phyloP scores from a whole-genome alignment of 2,888 invertebrate genomes.

The Euplagia quadripunctaria region DNA sequence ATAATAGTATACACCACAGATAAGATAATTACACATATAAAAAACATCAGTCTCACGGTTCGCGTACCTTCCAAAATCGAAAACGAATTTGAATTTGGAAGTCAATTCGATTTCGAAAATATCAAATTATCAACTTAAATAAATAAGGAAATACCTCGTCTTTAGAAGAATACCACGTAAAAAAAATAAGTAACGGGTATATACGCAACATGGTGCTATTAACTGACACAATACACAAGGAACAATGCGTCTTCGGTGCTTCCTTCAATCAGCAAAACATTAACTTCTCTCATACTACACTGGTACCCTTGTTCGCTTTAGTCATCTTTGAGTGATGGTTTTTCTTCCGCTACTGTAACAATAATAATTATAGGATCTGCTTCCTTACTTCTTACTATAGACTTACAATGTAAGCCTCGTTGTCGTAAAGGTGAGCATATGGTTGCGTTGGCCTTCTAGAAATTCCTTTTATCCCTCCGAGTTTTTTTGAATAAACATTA shows the following conservation, averaged over 20 bases:
- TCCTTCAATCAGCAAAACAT: slow-evolving; percentile 47
- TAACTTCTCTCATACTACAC: slow-evolving; percentile 34
- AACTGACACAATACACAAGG: slow-evolving; percentile 25
- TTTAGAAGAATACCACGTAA: slow-evolving; percentile 7
- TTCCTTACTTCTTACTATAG: slow-evolving; percentile 31
- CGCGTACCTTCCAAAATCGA: too few species aligned
- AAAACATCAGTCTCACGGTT: too few species aligned
- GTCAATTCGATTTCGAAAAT: too few species aligned
- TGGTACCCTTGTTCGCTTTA: slow-evolving; percentile 2
- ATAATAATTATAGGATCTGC: slow-evolving; percentile 17
- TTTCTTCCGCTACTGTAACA: slow-evolving; percentile 22
- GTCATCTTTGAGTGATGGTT: slow-evolving; percentile 17
- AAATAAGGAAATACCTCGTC: background rate
- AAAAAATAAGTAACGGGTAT: slow-evolving; percentile 22
- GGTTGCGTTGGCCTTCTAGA: background rate
- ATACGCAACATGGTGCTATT: slow-evolving; percentile 7
- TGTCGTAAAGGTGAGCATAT: background rate
- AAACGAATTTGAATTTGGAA: too few species aligned
- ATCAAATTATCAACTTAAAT: background rate
- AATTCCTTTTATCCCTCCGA: too few species aligned
- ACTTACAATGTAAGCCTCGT: background rate
- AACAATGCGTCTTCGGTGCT: slow-evolving; percentile 44
- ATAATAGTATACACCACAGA: too few species aligned
- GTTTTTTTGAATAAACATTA: background rate
- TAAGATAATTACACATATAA: too few species aligned